Percentiles rank a stretch among this genome's conserved stretches.
phyloP scores from a whole-genome alignment of 2,888 invertebrate species.

The Acrobasis repandana region DNA sequence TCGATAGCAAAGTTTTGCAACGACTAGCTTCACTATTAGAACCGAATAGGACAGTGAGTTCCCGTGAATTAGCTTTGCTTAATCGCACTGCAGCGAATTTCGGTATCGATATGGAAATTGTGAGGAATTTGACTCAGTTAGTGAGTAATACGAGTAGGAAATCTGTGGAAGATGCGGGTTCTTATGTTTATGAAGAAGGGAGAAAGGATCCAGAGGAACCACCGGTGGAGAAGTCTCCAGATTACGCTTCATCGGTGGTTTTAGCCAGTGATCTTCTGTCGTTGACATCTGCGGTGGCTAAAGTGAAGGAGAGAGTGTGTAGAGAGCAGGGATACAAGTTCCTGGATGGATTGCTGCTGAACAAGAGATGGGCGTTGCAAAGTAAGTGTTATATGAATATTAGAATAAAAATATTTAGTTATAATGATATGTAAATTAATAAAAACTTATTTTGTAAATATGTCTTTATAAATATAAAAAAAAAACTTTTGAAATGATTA shows the following conservation, averaged over 20 bases:
- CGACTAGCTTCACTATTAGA: slow-evolving; percentile 50
- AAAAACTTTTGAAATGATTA: too few species aligned
- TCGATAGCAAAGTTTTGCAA: slow-evolving; percentile 51
- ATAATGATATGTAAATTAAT: too few species aligned
- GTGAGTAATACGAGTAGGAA: slow-evolving; percentile 39
- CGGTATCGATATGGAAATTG: slow-evolving; percentile 54
- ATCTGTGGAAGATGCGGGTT: slow-evolving; percentile 43
- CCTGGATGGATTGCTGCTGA: slow-evolving; percentile 71
- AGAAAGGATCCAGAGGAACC: slow-evolving; percentile 48
- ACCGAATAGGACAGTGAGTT: slow-evolving; percentile 52
- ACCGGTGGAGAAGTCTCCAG: slow-evolving; percentile 69
- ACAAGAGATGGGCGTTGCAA: slow-evolving; percentile 82
- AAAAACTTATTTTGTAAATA: too few species aligned
- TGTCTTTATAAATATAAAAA: too few species aligned
- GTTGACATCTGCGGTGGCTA: slow-evolving; percentile 72
- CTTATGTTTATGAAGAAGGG: slow-evolving; percentile 38
- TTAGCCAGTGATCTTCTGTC: slow-evolving; percentile 76
- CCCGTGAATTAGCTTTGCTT: slow-evolving; percentile 47
- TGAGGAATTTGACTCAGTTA: slow-evolving; percentile 52
- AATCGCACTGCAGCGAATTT: slow-evolving; percentile 57
- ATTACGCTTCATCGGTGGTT: slow-evolving; percentile 75
- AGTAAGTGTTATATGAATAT: slow-evolving; percentile 65
- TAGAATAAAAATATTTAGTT: too few species aligned
- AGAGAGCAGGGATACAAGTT: slow-evolving; percentile 76
- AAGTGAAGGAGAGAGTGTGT: slow-evolving; percentile 71